These are phyloP conservation scores for Drosophila mercatorum DNA, from an alignment of 2,888 invertebrate species.

Conservation along the genomic window DNA sequence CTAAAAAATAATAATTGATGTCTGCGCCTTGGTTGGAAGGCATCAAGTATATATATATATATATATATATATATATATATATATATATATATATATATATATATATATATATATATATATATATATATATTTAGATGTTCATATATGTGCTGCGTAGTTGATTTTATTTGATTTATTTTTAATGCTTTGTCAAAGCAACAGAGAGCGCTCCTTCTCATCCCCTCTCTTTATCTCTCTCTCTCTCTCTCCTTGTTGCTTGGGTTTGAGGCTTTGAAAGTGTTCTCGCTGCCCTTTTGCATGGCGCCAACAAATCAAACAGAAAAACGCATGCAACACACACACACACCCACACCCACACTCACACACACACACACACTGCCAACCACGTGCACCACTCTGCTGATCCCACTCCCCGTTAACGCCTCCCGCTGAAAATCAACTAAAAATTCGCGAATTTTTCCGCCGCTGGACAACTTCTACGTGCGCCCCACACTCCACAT, in stretches of 20 bases:
- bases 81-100: too few species aligned
- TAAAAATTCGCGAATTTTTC: conserved; percentile 78
- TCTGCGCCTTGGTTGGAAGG: conserved; percentile 26
- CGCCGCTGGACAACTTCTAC: conserved; percentile 52
- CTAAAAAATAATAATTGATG: conserved; percentile 69
- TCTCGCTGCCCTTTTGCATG: conserved; percentile 74
- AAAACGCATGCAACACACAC: conserved; percentile 62
- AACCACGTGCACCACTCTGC: conserved; percentile 37
- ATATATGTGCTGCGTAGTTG: conserved; percentile 36
- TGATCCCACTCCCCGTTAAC: not conserved
- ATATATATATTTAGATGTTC: not conserved
- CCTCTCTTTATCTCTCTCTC: not conserved
- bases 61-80: too few species aligned
- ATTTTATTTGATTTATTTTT: conserved; percentile 77
- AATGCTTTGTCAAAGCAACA: conserved; percentile 66
- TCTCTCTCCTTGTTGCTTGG: conserved; percentile 3
- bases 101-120: not conserved
- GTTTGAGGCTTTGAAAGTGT: conserved; percentile 45
- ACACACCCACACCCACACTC: not conserved
- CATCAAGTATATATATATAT: not conserved
- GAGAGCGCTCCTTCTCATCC: conserved; percentile 1
- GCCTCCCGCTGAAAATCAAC: conserved; percentile 67
- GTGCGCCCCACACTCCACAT: conserved; percentile 37
- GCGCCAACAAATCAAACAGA: conserved; percentile 79
- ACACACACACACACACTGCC: not conserved